Base-by-base conservation (phyloP, 1,140 invertebrate genomes). In the Berghia stephanieae region DNA sequence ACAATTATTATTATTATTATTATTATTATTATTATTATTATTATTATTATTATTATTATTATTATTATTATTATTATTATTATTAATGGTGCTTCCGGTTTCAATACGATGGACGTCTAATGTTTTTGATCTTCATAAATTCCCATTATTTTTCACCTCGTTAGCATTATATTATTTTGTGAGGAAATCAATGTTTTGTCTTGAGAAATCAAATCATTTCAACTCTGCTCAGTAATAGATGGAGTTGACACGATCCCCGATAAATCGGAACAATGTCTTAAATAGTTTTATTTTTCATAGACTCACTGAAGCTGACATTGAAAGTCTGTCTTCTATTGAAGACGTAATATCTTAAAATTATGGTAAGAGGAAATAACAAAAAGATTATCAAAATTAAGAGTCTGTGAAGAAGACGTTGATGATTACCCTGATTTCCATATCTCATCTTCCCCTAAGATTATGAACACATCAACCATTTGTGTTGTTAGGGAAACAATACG, bases 221-320 rank as follows among this genome's bases (percentile, higher is more conserved):
- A 13, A 52, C 16, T 52, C 24, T 40, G 27, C 42, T 72, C 27
- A 16, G n/a, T n/a, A n/a, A n/a, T n/a, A n/a, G n/a, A n/a, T n/a
- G n/a, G n/a, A n/a, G n/a, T n/a, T n/a, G n/a, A n/a, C n/a, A n/a
- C n/a, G n/a, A n/a, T n/a, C n/a, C n/a, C n/a, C n/a, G n/a, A n/a
- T n/a, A n/a, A n/a, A n/a, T n/a, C n/a, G n/a, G n/a, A n/a, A n/a
- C n/a, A n/a, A n/a, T n/a, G n/a, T n/a, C n/a, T n/a, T n/a, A 63
- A 13, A 18, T 2, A 27, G 70, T 73, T 78, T 69, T 40, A 43
- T 34, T 83, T 85, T 75, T 49, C 24, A 31, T 72, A n/a, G n/a
- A n/a, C 5, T 49, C 36, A 49, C 18, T 16, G 94, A 96, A 90
- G 95, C 94, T 86, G 95, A 95, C 79, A 92, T 93, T 8, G 95